Conservation (phyloP, 2,113 vertebrate species). For the Dromiciops gliroides region DNA sequence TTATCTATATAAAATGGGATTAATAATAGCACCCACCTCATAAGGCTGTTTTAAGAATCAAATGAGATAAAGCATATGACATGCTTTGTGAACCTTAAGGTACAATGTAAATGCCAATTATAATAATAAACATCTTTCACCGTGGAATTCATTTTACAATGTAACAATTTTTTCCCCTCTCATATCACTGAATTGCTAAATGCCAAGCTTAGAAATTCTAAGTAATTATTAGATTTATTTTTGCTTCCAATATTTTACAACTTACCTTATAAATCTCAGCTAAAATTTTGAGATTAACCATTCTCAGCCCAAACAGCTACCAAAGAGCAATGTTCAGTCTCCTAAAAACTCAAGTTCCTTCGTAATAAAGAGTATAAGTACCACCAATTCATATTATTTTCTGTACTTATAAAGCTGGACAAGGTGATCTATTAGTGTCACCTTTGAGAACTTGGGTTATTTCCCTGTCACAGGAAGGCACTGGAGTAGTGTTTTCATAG, state of each 20-base stretch:
- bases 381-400: not conserved
- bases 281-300: not conserved
- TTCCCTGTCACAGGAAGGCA: not conserved
- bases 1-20: no score
- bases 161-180: no score
- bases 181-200: no score
- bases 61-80: no score
- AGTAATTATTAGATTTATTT: slow-evolving; percentile 18
- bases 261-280: not conserved
- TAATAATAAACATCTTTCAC: no score
- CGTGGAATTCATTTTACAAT: no score
- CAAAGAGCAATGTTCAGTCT: slow-evolving; percentile 11
- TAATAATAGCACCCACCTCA: no score
- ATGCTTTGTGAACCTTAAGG: no score
- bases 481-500: not conserved
- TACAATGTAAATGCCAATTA: no score
- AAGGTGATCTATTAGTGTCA: not conserved
- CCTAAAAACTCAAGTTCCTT: slow-evolving; percentile 36
- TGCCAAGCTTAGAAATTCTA: not conserved
- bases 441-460: not conserved
- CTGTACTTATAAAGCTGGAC: not conserved
- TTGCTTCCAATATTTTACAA: not conserved
- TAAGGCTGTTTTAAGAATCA: no score
- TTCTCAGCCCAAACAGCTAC: slow-evolving; percentile 1
- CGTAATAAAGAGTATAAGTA: not conserved